Evolutionary conservation across 1,140 invertebrate species (phyloP).

Genomic region (Papilio machaon): DNA sequence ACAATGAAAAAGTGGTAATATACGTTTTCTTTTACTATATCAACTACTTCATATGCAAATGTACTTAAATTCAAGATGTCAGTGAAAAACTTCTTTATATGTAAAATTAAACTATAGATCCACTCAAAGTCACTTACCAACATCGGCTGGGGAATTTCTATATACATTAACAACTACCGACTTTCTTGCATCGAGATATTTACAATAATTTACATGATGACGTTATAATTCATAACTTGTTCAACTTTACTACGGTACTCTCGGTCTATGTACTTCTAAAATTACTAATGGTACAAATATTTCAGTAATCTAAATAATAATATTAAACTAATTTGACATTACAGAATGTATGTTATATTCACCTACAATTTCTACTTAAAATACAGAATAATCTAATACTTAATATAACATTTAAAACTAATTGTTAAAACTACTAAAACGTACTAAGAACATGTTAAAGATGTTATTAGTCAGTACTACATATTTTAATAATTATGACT

Average conservation of each 20-base stretch:
- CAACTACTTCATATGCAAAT: no score
- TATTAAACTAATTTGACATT: background rate
- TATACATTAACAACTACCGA: background rate
- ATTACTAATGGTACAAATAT: background rate
- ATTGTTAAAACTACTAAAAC: background rate
- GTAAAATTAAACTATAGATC: background rate
- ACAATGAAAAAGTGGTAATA: background rate
- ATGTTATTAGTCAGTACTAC: slow-evolving; percentile 42
- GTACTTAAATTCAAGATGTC: no score
- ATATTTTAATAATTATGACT: slow-evolving; percentile 31
- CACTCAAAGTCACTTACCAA: background rate
- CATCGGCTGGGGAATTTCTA: background rate
- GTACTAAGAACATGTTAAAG: slow-evolving; percentile 29
- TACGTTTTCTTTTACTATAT: no score
- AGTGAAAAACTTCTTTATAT: no score
- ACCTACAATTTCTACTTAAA: slow-evolving; percentile 1
- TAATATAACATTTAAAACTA: background rate
- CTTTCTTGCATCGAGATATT: slow-evolving; percentile 37
- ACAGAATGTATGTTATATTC: background rate
- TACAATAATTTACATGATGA: slow-evolving; percentile 45
- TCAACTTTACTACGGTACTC: slow-evolving; percentile 26
- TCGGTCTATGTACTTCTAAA: background rate
- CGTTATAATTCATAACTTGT: slow-evolving; percentile 38
- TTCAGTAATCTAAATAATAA: background rate
- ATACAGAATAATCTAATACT: background rate